Evolutionary conservation across 2,797 vertebrate species (phyloP), one percentile per base, ranked within the genome.

Genomic region (Peromyscus attwateri): DNA sequence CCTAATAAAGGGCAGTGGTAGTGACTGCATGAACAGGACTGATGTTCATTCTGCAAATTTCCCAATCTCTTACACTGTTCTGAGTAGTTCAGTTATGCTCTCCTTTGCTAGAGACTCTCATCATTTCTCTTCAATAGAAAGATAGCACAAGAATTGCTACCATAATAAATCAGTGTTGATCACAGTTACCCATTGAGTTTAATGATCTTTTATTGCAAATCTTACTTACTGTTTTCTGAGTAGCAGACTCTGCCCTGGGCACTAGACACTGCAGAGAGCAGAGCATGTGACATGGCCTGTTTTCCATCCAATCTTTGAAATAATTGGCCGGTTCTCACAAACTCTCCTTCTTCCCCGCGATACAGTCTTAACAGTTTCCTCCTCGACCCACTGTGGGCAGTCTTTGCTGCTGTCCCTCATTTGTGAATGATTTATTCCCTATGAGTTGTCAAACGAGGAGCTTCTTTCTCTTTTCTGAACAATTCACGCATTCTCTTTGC

Each of bases 11-110:
- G 29, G 12, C 40, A 82, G 89, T 64, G 66, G 43, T 49, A 66
- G 7, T 64, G 37, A 90, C 70, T 95, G 46, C 6, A 68, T 95
- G 90, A 85, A 82, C 92, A 95, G 27, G 1, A 60, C 49, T 83
- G 29, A 10, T 94, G 80, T 68, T 91, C 68, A 77, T 71, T 37
- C 31, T 94, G 57, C 75, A 89, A 79, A 81, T 79, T 60, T n/a
- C 27, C 49, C 29, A 87, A 80, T 64, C 4, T 6, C 27, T 16
- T 71, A 12, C 37, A 43, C 2, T 96, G 93, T 89, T 73, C 76
- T 55, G 3, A 55, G 49, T 55, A 85, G 16, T 89, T 94, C 68
- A 75, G 27, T 89, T 93, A 90, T 1, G 75, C 40, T 64, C 12
- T 76, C 29, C 31, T 91, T 92, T 52, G 34, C 14, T 25, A 73